phyloP scores from a whole-genome alignment of 1,140 invertebrate species.

The Drosophila quadrilineata region DNA sequence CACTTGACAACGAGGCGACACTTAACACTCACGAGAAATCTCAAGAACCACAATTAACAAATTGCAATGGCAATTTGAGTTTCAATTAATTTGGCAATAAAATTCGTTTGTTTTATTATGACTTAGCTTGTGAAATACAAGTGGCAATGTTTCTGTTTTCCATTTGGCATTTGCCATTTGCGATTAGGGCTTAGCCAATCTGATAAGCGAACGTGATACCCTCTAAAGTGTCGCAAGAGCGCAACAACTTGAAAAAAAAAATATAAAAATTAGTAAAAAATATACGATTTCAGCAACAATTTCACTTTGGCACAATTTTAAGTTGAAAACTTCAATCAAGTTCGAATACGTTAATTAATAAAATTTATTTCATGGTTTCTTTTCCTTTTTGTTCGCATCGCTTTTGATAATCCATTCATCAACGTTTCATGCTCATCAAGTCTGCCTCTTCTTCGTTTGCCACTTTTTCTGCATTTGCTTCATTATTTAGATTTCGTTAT shows the following conservation, averaged over 20 bases:
- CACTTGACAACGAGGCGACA: too few species aligned
- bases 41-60: too few species aligned
- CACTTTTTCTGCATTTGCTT: too few species aligned
- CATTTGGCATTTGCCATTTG: not conserved
- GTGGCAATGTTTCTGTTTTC: not conserved
- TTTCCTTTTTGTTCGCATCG: not conserved
- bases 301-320: slow-evolving; percentile 22
- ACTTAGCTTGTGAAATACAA: not conserved
- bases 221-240: slow-evolving; percentile 5
- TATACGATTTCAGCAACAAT: slow-evolving; percentile 16
- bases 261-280: too few species aligned
- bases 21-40: too few species aligned
- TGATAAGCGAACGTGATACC: slow-evolving; percentile 12
- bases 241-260: too few species aligned
- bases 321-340: slow-evolving; percentile 15
- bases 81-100: too few species aligned
- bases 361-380: slow-evolving; percentile 4
- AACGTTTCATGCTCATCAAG: slow-evolving; percentile 7
- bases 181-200: slow-evolving; percentile 20
- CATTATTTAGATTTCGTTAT: slow-evolving; percentile 7
- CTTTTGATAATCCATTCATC: slow-evolving; percentile 34
- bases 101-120: too few species aligned
- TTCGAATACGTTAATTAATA: slow-evolving; percentile 34
- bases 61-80: too few species aligned
- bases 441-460: too few species aligned